phyloP scores from a whole-genome alignment of 1,140 invertebrate species.

The Prorops nasuta region DNA sequence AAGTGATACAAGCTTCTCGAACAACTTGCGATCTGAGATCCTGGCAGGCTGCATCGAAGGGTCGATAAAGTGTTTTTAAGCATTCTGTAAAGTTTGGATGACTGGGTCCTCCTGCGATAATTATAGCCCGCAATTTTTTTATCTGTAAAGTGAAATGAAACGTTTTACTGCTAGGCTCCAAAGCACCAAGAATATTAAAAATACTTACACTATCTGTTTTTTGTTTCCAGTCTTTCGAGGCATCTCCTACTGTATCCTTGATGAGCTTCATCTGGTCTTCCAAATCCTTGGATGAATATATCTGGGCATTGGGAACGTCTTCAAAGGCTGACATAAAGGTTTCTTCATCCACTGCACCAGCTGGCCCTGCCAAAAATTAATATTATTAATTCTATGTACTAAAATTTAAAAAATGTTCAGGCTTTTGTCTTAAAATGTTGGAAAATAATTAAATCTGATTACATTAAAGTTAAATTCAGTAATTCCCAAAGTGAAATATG shows the following conservation, averaged over 20 bases:
- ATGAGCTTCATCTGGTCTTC: slow-evolving; percentile 80
- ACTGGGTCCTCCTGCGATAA: slow-evolving; percentile 75
- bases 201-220: slow-evolving; percentile 78
- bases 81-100: slow-evolving; percentile 80
- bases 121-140: slow-evolving; percentile 79
- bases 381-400: too few relatives aligned
- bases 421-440: too few relatives aligned
- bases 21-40: slow-evolving; percentile 92
- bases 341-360: slow-evolving; percentile 86
- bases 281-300: slow-evolving; percentile 83
- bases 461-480: too few relatives aligned
- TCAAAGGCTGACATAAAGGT: slow-evolving; percentile 85
- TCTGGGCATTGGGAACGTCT: slow-evolving; percentile 74
- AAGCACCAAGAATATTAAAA: neutral
- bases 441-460: too few relatives aligned
- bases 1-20: slow-evolving; percentile 90
- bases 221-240: slow-evolving; percentile 89
- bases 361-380: slow-evolving; percentile 54
- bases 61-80: slow-evolving; percentile 76
- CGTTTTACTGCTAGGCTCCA: neutral
- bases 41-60: slow-evolving; percentile 82
- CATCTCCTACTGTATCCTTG: slow-evolving; percentile 73
- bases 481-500: too few relatives aligned
- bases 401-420: too few relatives aligned
- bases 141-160: slow-evolving; percentile 60